Evolutionary conservation across 2,113 vertebrate genomes (phyloP).

Genomic region (Mus pahari): DNA sequence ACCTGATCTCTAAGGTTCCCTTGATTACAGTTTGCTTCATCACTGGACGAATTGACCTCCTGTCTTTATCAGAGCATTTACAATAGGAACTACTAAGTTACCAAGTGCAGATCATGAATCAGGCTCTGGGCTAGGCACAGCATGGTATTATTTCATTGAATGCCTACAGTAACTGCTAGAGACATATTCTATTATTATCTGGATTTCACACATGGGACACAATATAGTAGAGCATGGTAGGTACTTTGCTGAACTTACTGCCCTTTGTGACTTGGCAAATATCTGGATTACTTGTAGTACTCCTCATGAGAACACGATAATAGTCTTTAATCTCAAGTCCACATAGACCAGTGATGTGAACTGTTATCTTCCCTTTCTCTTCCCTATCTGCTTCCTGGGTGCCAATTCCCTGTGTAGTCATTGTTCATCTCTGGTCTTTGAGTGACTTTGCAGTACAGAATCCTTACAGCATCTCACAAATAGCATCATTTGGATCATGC

Average conservation of each 20-base stretch:
- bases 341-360: not conserved
- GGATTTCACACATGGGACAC: not conserved
- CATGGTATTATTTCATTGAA: not conserved
- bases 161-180: not conserved
- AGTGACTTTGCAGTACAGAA: not conserved
- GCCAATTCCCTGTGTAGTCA: not conserved
- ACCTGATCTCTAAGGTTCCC: not conserved
- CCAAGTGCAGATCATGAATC: not conserved
- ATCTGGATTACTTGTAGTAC: not conserved
- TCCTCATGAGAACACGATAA: not conserved
- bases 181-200: not conserved
- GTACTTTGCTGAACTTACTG: not conserved
- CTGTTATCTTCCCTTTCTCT: not conserved
- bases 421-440: not conserved
- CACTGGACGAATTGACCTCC: not conserved
- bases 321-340: not conserved
- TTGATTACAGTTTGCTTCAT: not conserved
- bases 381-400: not conserved
- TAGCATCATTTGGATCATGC: not conserved
- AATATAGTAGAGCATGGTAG: not conserved
- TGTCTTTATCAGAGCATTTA: not conserved
- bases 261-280: not conserved
- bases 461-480: not conserved
- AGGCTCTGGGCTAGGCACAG: not conserved
- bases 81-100: not conserved